Evolutionary conservation across 2,113 vertebrate genomes (phyloP), one percentile per base, ranked within the genome.

Genomic region (Varanus salvator): DNA sequence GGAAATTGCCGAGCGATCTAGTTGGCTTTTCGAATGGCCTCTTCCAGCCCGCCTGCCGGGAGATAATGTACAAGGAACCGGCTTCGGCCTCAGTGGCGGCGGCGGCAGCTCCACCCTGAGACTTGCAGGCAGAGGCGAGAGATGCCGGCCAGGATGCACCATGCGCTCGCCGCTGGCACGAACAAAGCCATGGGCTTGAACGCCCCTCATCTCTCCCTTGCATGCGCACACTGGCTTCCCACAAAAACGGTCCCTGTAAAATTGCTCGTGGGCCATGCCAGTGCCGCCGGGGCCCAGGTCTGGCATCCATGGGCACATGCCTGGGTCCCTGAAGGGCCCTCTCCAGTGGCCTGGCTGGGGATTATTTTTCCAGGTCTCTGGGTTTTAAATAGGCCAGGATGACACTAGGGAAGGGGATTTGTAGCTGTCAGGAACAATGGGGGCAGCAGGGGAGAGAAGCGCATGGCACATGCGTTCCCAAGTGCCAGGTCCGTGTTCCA

Each of bases 21-120:
- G 84, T 7, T 17, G 84, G 89, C 23, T 0, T 2, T 52, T 1
- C 0, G 31, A 1, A 90, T 8, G 0, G 89, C 8, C 38, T 72
- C 0, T 68, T 8, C 14, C 93, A 91, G 75, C 38, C 11, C 80
- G 54, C 83, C 72, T 21, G 77, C 84, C 44, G 0, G 8, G 86
- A 74, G 0, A 60, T 71, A 76, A 3, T 27, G 57, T 31, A 0
- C 0, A 7, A 1, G 0, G 64, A 34, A 60, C 25, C 6, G 52
- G 27, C 3, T 44, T 64, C 72, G 3, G 52, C 9, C 3, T 8
- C 29, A n/a, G 27, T 66, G 50, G 66, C 60, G 50, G 66, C 60
- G 19, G 38, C 5, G 75, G 21, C 75, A 19, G 48, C 50, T 44
- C 50, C 27, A 7, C 8, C 3, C 21, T 50, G 44, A 29, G 38